Base-by-base conservation (phyloP, 2,113 vertebrate species). In the Colius striatus region DNA sequence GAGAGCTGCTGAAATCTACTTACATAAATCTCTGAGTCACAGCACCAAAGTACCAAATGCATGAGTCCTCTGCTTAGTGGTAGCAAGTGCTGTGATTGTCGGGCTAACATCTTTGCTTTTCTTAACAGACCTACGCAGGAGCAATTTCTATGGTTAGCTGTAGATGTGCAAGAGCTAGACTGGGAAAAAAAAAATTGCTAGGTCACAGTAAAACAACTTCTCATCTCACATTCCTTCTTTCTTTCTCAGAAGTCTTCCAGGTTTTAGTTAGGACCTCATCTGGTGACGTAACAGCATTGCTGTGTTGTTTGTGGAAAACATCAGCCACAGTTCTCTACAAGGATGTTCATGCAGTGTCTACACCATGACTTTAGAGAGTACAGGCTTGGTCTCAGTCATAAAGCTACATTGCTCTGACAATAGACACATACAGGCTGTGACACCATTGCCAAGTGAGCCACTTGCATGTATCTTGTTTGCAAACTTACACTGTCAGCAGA, bases 31-130 rank as follows among this genome's bases (percentile, higher is more conserved):
- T 71, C 34, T 86, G 63, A 66, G 48, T 94, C 32, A 32, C 17
- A 80, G 51, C 3, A 9, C 30, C 36, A 1, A 7, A 90, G 27
- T 45, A 63, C 38, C 47, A 75, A 48, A 27, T 11, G 2, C 6
- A 17, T 67, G 18, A 81, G 67, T 90, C 34, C 30, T 74, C 51
- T 67, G 32, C 29, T 67, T 67, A 75, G 75, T 47, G 26, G 60
- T 45, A 76, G 29, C 38, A 91, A 90, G 15, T 57, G 51, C 23
- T 80, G 25, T 74, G 48, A 80, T 77, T 71, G n/a, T 84, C 86
- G 77, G 63, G 36, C 30, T 66, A 18, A 4, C 68, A 13, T 25
- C 45, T 94, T 61, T 60, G 20, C n/a, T 76, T 76, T 77, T 38
- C 43, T 53, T 53, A 83, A 65, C 36, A 76, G 55, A 73, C 13